Conservation (phyloP, 1,140 invertebrate species). For the Patella vulgata region DNA sequence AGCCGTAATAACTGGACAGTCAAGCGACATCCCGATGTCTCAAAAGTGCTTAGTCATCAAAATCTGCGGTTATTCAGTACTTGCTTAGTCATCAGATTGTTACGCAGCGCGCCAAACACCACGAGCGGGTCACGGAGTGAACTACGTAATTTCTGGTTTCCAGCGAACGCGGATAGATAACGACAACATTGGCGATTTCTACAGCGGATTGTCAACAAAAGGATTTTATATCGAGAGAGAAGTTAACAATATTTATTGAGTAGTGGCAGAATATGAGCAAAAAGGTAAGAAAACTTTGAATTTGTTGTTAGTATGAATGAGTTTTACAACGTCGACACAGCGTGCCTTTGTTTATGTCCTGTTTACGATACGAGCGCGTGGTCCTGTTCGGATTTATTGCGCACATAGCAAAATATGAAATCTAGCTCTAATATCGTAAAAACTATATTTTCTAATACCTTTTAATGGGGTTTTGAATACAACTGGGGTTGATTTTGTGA, state of each 20-base stretch:
- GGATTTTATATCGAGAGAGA: conserved; percentile 29
- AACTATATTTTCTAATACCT: too few relatives aligned
- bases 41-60: conserved; percentile 12
- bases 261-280: conserved; percentile 45
- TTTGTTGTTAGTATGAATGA: conserved; percentile 18
- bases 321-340: conserved; percentile 13
- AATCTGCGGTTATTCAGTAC: conserved; percentile 42
- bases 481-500: background rate
- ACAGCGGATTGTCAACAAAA: conserved; percentile 23
- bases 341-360: conserved; percentile 49
- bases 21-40: too few relatives aligned
- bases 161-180: conserved; percentile 7
- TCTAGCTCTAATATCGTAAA: too few relatives aligned
- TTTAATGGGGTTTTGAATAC: too few relatives aligned
- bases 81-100: conserved; percentile 54
- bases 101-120: conserved; percentile 37
- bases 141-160: conserved; percentile 48
- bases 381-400: conserved; percentile 9
- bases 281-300: conserved; percentile 37
- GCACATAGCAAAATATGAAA: background rate
- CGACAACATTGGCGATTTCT: too few relatives aligned
- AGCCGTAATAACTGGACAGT: too few relatives aligned
- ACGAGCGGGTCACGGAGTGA: conserved; percentile 37
- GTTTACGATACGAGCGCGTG: conserved; percentile 36
- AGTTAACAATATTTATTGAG: conserved; percentile 16